These are phyloP conservation scores for Drosophila subobscura DNA, from an alignment of 1,140 invertebrate genomes.

Conservation along the genomic window DNA sequence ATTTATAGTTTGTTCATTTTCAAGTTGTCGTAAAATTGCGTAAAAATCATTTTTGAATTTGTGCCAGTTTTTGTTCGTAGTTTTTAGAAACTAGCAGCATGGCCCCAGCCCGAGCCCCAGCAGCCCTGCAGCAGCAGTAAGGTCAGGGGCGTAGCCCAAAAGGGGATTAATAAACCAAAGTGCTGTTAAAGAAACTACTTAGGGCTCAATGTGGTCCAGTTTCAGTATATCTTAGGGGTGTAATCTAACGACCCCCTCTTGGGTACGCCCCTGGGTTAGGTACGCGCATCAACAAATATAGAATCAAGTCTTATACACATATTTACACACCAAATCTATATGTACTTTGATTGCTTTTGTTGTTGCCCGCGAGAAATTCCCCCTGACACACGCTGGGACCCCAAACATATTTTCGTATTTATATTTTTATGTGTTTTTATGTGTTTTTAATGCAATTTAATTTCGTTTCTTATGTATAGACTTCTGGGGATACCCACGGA, in stretches of 20 bases:
- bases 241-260: neutral
- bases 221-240: no score
- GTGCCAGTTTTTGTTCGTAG: slow-evolving; percentile 64
- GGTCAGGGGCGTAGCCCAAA: slow-evolving; percentile 23
- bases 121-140: slow-evolving; percentile 32
- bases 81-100: slow-evolving; percentile 41
- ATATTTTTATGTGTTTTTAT: slow-evolving; percentile 53
- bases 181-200: no score
- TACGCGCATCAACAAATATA: slow-evolving; percentile 23
- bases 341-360: slow-evolving; percentile 31
- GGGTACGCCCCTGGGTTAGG: slow-evolving; percentile 17
- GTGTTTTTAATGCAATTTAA: slow-evolving; percentile 78
- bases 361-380: slow-evolving; percentile 37
- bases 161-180: neutral
- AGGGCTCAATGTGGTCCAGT: no score
- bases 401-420: slow-evolving; percentile 72
- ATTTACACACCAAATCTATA: slow-evolving; percentile 21
- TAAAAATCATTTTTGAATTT: slow-evolving; percentile 80
- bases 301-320: slow-evolving; percentile 27
- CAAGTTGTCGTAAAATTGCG: slow-evolving; percentile 81
- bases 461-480: slow-evolving; percentile 41
- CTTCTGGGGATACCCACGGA: slow-evolving; percentile 27
- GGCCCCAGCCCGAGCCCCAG: slow-evolving; percentile 22
- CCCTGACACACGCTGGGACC: slow-evolving; percentile 42
- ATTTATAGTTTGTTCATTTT: slow-evolving; percentile 71